Percentiles rank a stretch among this genome's conserved stretches.
These are phyloP conservation scores for Mantis religiosa DNA, from an alignment of 2,888 invertebrate species.

Conservation along the genomic window DNA sequence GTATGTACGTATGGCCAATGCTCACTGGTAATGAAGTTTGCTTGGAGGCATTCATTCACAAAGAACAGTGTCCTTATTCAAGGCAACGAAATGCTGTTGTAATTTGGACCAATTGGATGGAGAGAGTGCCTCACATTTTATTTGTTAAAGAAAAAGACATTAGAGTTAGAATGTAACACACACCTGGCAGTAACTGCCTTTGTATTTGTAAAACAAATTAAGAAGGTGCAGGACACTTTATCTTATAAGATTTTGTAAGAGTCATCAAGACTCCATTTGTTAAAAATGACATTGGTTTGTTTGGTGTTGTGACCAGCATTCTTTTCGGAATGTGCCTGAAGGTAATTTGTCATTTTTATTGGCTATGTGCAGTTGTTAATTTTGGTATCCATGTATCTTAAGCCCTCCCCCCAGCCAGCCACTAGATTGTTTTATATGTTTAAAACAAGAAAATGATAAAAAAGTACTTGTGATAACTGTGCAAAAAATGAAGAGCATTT, in stretches of 20 bases:
- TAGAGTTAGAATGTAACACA: slow-evolving; percentile 3
- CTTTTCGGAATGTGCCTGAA: slow-evolving; percentile 9
- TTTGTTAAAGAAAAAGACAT: slow-evolving; percentile 21
- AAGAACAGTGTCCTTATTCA: slow-evolving; percentile 23
- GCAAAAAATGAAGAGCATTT: slow-evolving; percentile 32
- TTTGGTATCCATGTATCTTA: slow-evolving; percentile 6
- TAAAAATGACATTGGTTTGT: not conserved
- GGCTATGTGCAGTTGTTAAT: not conserved
- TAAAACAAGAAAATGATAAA: slow-evolving; percentile 1
- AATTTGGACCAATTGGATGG: slow-evolving; percentile 21
- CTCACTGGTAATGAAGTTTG: not conserved
- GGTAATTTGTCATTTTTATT: not conserved
- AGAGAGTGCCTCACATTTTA: slow-evolving; percentile 21
- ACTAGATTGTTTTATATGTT: slow-evolving; percentile 21
- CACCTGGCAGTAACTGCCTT: not conserved
- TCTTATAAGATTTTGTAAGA: slow-evolving; percentile 22
- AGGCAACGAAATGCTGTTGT: slow-evolving; percentile 21
- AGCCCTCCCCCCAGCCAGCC: not conserved
- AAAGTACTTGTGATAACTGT: slow-evolving; percentile 25
- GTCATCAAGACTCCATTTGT: slow-evolving; percentile 1
- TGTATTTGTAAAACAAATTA: slow-evolving; percentile 11
- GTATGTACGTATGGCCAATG: no score
- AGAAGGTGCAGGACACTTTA: slow-evolving; percentile 29
- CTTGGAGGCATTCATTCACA: not conserved
- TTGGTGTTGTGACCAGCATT: not conserved